Conservation (phyloP, 2,888 invertebrate species). For the Drosophila cyrtoloma region DNA sequence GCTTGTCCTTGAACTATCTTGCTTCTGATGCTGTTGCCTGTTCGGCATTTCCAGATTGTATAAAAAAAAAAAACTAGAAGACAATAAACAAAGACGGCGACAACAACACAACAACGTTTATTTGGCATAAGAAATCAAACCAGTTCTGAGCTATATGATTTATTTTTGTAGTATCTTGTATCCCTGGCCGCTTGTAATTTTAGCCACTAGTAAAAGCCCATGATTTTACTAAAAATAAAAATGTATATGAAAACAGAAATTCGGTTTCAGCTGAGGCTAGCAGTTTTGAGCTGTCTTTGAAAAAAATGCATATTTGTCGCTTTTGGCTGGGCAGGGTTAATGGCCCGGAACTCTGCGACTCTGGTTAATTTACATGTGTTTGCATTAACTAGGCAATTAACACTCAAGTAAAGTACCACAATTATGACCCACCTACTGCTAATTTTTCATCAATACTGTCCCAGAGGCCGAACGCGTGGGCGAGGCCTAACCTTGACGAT, state of each 20-base stretch:
- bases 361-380: constrained; percentile 50
- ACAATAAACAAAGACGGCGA: constrained; percentile 37
- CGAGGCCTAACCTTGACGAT: constrained; percentile 63
- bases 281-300: constrained; percentile 5
- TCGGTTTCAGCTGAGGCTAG: constrained; percentile 37
- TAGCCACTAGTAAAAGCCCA: constrained; percentile 11
- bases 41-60: constrained; percentile 39
- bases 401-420: constrained; percentile 3
- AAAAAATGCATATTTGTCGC: constrained; percentile 3
- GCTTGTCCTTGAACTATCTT: constrained; percentile 63
- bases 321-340: constrained; percentile 54
- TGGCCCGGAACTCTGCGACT: constrained; percentile 42
- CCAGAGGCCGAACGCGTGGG: constrained; percentile 37
- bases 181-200: constrained; percentile 25
- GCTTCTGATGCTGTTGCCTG: constrained; percentile 12
- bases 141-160: constrained; percentile 34
- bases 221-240: constrained; percentile 15
- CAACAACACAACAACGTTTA: constrained; percentile 10
- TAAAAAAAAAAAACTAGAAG: constrained; percentile 43
- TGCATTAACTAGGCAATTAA: constrained; percentile 40
- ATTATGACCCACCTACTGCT: constrained; percentile 2
- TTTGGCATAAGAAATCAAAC: constrained; percentile 44
- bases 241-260: constrained; percentile 17
- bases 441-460: constrained; percentile 18
- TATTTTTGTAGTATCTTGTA: constrained; percentile 11